phyloP scores from a whole-genome alignment of 2,113 vertebrate species.

The Smithornis capensis region DNA sequence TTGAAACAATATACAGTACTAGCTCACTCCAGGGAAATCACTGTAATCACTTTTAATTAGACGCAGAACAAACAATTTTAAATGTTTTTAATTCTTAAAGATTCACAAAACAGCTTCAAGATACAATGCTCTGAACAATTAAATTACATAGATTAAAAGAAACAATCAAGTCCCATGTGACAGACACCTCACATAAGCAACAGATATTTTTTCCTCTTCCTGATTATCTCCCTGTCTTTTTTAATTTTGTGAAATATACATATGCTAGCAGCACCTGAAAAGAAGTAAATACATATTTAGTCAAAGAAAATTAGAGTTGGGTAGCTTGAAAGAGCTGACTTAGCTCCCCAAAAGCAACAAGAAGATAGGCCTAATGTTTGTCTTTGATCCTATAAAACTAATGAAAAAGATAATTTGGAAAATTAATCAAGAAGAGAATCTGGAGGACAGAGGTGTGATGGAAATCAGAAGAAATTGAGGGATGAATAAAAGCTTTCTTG shows the following conservation, averaged over 20 bases:
- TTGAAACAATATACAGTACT: constrained; percentile 2
- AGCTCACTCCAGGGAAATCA: constrained; percentile 8
- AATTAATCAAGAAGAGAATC: background rate
- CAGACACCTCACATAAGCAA: background rate
- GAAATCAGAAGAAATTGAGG: background rate
- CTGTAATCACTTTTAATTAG: constrained; percentile 42
- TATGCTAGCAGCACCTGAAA: background rate
- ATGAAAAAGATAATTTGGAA: background rate
- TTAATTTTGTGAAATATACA: background rate
- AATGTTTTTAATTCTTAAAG: constrained; percentile 18
- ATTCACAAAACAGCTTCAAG: constrained; percentile 12
- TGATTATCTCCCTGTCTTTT: background rate
- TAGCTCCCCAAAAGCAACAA: background rate
- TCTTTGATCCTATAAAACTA: background rate
- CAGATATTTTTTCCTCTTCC: background rate
- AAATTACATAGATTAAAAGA: constrained; percentile 14
- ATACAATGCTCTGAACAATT: background rate
- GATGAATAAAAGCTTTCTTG: background rate
- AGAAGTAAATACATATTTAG: constrained; percentile 19
- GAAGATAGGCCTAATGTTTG: background rate
- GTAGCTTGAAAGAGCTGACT: background rate
- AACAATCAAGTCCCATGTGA: background rate
- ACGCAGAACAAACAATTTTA: background rate
- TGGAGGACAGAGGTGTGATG: background rate
- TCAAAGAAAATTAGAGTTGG: background rate